Conservation (phyloP, 2,797 vertebrate genomes). For the Falco berigora region DNA sequence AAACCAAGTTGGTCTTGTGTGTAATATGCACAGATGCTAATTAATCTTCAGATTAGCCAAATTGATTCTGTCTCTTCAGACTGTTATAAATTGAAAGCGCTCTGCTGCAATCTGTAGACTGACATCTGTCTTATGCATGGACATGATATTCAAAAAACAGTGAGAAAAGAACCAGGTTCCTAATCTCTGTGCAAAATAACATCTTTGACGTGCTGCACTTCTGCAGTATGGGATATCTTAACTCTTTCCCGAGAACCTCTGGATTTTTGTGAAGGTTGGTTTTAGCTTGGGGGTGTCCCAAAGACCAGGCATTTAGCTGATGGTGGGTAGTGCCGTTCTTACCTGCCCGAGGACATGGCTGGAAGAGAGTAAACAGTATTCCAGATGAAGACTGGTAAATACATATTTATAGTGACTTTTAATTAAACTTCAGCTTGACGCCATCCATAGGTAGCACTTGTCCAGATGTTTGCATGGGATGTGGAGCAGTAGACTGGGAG, state of each 20-base stretch:
- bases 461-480: background rate
- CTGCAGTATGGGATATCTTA: background rate
- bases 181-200: background rate
- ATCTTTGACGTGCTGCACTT: background rate
- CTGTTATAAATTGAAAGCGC: background rate
- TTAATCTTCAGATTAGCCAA: background rate
- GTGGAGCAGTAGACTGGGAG: background rate
- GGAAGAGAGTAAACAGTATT: background rate
- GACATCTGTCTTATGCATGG: background rate
- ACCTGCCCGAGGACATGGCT: background rate
- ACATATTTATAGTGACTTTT: background rate
- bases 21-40: background rate
- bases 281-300: background rate
- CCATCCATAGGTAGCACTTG: fast-evolving
- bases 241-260: background rate
- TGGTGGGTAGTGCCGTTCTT: background rate
- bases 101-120: background rate
- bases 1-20: background rate
- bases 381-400: background rate
- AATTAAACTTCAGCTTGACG: background rate
- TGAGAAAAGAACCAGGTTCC: background rate
- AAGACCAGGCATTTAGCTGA: background rate
- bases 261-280: background rate
- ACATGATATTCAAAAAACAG: background rate
- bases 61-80: background rate